Evolutionary conservation across 2,797 vertebrate genomes (phyloP), one percentile per base, ranked within the genome.

Genomic region (Hipposideros larvatus): DNA sequence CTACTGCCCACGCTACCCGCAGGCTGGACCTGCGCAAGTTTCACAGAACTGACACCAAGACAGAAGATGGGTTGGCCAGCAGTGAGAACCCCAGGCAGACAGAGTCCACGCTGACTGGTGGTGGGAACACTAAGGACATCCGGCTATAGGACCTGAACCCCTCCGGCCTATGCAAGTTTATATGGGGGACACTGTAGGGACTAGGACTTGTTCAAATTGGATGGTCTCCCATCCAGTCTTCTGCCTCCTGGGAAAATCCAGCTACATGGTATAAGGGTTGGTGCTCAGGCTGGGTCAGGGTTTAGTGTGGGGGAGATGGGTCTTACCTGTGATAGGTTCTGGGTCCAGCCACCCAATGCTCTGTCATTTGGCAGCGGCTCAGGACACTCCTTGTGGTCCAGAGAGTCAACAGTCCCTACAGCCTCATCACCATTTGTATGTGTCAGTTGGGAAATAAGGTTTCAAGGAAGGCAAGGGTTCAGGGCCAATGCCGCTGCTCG

Each of bases 1-100:
- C 92, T 1, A 7, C 80, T 10, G 22, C 68, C 90, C 90, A 4
- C 7, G 51, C 78, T n/a, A 31, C 8, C 77, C 95, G 87, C 66
- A 88, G 91, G 88, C 95, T 95, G 82, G 97, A 93, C 59, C 51
- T 97, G 83, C 90, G 18, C 79, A 95, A 91, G 86, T 89, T 91
- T 0, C 24, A 48, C 46, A 95, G 80, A 59, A 78, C 53, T 28
- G 95, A 95, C 24, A 7, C n/a, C 8, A 57, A 37, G 43, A 80
- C 37, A 37, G 71, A 53, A 59, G 84, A 91, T 5, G 22, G 26
- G 65, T 85, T 63, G 0, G 5, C 77, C 77, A 93, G 75, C 73
- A 93, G 53, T 22, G 96, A 96, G 26, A 37, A 70, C 75, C 93
- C 91, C 1, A 94, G 83, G 78, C 55, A 10, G 71, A 96, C 85